Conservation (phyloP, 2,888 invertebrate genomes). For the Drosophila neotestacea region DNA sequence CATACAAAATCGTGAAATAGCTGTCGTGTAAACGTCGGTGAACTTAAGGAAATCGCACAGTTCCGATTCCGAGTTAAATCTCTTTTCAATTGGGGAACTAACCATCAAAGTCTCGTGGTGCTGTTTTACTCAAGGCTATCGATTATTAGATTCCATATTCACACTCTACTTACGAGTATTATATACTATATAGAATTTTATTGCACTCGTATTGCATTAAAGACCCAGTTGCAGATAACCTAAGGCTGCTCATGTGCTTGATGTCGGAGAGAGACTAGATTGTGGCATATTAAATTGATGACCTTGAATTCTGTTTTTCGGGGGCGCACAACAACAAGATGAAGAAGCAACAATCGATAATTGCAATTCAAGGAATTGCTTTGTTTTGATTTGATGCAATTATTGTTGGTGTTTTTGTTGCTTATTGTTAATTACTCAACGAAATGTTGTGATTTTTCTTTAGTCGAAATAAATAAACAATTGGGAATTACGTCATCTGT, state of each 20-base stretch:
- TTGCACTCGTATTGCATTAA: background rate
- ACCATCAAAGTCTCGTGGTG: background rate
- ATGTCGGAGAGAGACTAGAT: background rate
- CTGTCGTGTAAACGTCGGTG: background rate
- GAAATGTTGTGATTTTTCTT: conserved; percentile 19
- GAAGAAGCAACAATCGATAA: background rate
- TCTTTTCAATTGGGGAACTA: background rate
- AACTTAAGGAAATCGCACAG: background rate
- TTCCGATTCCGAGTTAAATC: background rate
- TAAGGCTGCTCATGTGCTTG: background rate
- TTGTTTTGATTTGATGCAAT: conserved; percentile 27
- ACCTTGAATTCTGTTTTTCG: conserved; percentile 2
- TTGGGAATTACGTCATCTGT: conserved; percentile 41
- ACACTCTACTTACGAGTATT: background rate
- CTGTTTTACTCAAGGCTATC: conserved; percentile 3
- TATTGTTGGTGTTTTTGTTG: background rate
- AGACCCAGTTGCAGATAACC: conserved; percentile 9
- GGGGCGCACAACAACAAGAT: background rate
- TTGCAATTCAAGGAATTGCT: conserved; percentile 22
- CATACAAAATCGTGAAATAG: background rate
- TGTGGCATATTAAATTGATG: conserved; percentile 10
- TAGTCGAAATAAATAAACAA: conserved; percentile 7
- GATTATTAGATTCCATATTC: background rate
- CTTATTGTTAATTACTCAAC: conserved; percentile 30
- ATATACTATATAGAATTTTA: background rate